Conservation (phyloP, 1,140 invertebrate genomes). For the Zophobas atratus region DNA sequence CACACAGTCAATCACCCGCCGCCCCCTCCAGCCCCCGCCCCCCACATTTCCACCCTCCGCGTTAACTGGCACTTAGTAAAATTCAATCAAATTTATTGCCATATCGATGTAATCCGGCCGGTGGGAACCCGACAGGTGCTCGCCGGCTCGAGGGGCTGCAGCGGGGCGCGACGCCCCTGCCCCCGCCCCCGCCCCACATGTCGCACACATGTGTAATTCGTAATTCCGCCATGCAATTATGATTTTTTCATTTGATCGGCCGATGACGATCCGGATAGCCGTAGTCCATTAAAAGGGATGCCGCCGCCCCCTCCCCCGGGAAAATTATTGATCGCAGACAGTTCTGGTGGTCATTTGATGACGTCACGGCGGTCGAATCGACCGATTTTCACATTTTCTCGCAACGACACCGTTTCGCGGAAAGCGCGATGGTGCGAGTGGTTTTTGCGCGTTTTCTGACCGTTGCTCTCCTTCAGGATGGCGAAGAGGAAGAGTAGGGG, state of each 20-base stretch:
- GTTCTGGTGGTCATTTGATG: slow-evolving; percentile 60
- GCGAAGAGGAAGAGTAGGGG: slow-evolving; percentile 12
- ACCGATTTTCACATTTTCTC: slow-evolving; percentile 54
- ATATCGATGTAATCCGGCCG: slow-evolving; percentile 5
- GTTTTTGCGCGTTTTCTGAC: too few relatives aligned
- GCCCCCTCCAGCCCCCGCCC: background rate
- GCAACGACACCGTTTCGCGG: slow-evolving; percentile 41
- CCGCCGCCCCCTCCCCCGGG: slow-evolving; percentile 35
- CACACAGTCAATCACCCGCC: too few relatives aligned
- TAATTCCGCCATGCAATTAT: slow-evolving; percentile 34
- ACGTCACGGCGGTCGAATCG: slow-evolving; percentile 64
- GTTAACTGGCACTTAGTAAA: slow-evolving; percentile 28
- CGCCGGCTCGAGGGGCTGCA: slow-evolving; percentile 8
- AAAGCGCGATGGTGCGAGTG: background rate
- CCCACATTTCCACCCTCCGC: slow-evolving; percentile 11
- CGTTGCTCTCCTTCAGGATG: slow-evolving; percentile 5
- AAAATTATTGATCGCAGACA: slow-evolving; percentile 63
- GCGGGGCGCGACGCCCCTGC: slow-evolving; percentile 3
- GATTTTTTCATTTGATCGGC: slow-evolving; percentile 14
- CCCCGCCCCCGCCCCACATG: background rate
- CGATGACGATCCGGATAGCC: slow-evolving; percentile 19
- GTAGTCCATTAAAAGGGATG: slow-evolving; percentile 26
- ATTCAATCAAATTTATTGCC: slow-evolving; percentile 38
- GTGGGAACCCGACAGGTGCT: slow-evolving; percentile 21
- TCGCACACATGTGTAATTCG: slow-evolving; percentile 9